A percentile compares a stretch with the other conserved stretches of the same genome.
phyloP scores from a whole-genome alignment of 35 echinoderm and acorn worm genomes.

The Strongylocentrotus purpuratus region DNA sequence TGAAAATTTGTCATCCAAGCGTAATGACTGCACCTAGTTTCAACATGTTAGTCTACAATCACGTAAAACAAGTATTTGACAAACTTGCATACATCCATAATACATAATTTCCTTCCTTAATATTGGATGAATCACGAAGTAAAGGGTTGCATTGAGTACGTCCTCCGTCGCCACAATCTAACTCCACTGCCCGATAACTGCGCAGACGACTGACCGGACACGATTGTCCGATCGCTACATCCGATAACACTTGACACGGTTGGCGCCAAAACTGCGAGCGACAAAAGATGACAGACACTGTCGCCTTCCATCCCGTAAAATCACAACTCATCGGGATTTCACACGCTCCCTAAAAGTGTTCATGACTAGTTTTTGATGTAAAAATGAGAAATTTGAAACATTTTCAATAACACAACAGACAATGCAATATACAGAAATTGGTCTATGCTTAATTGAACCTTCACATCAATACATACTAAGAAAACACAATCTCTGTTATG shows the following conservation, averaged over 20 bases:
- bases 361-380: background rate
- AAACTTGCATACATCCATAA: background rate
- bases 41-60: too few species aligned
- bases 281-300: background rate
- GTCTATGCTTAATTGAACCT: background rate
- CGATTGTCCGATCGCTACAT: background rate
- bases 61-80: too few species aligned
- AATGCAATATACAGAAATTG: background rate
- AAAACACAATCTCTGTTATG: background rate
- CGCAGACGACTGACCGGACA: background rate
- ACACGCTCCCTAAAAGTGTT: background rate
- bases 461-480: background rate
- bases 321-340: background rate
- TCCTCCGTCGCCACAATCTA: background rate
- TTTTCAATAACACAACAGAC: background rate
- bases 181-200: background rate
- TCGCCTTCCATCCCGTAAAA: background rate
- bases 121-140: background rate
- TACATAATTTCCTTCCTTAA: background rate
- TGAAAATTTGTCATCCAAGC: too few species aligned
- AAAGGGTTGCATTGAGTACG: background rate
- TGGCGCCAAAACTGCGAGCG: background rate
- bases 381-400: background rate
- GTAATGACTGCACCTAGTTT: too few species aligned
- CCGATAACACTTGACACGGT: background rate